Percentiles rank a stretch among this genome's conserved stretches.
Evolutionary conservation across 1,140 invertebrate species (phyloP).

Genomic region (Arion vulgaris): DNA sequence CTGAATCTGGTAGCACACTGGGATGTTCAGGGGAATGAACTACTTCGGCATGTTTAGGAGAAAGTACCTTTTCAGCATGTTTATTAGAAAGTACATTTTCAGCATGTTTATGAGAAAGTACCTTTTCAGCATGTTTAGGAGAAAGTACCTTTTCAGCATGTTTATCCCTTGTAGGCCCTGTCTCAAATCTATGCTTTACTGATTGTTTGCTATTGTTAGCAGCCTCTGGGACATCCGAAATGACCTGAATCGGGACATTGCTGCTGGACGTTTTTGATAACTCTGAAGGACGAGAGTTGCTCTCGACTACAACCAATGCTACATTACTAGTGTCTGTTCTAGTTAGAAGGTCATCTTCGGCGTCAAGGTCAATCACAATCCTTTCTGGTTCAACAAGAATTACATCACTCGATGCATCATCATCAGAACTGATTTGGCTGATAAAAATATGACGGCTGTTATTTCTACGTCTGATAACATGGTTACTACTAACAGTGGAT

Average conservation of each 20-base stretch:
- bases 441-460: background rate
- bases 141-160: background rate
- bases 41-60: background rate
- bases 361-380: constrained; percentile 35
- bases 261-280: background rate
- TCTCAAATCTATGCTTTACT: constrained; percentile 20
- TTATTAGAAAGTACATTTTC: too few relatives aligned
- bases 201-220: background rate
- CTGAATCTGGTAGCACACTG: background rate
- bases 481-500: constrained; percentile 7
- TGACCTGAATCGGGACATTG: constrained; percentile 32
- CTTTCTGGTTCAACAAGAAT: constrained; percentile 32
- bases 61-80: too few relatives aligned
- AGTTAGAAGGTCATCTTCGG: constrained; percentile 18
- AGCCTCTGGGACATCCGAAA: background rate
- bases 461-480: background rate
- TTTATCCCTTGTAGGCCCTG: constrained; percentile 27
- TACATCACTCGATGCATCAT: constrained; percentile 31
- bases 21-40: background rate
- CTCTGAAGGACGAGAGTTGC: constrained; percentile 4
- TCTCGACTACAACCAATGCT: constrained; percentile 27
- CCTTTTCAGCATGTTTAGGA: too few relatives aligned
- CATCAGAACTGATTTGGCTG: constrained; percentile 7
- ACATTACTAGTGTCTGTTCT: too few relatives aligned
- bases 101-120: too few relatives aligned